Evolutionary conservation across 2,888 invertebrate genomes (phyloP).

Genomic region (Volucella inflata): DNA sequence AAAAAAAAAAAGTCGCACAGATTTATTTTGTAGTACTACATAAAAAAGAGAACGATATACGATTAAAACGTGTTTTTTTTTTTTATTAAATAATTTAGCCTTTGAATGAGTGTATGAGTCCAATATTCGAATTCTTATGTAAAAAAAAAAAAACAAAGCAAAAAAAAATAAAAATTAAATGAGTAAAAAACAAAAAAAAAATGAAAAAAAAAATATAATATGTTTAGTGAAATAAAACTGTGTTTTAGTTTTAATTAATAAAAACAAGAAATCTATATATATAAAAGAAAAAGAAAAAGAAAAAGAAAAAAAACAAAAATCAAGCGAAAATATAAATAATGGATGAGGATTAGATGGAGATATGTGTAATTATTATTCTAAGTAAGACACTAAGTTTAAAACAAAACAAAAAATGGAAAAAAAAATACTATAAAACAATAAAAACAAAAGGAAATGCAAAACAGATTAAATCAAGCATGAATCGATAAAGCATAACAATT

Average conservation of each 20-base stretch:
- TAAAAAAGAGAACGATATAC: conserved; percentile 58
- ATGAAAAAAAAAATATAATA: conserved; percentile 16
- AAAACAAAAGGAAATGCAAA: conserved; percentile 27
- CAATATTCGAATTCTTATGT: conserved; percentile 64
- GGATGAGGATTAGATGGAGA: conserved; percentile 54
- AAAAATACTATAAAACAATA: conserved; percentile 22
- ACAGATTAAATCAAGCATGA: conserved; percentile 30
- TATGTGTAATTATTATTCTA: conserved; percentile 73
- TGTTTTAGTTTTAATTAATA: conserved; percentile 65
- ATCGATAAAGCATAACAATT: conserved; percentile 32
- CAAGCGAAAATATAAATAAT: conserved; percentile 34
- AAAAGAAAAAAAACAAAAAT: conserved; percentile 41
- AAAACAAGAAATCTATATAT: conserved; percentile 23
- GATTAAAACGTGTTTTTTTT: conserved; percentile 39
- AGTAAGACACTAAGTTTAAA: conserved; percentile 63
- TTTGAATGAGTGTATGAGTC: conserved; percentile 63
- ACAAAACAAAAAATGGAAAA: conserved; percentile 25
- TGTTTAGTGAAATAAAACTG: conserved; percentile 65
- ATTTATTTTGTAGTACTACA: conserved; percentile 70
- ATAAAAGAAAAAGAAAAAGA: conserved; percentile 19
- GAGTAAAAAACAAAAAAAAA: conserved; percentile 31
- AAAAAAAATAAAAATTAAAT: conserved; percentile 26
- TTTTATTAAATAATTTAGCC: conserved; percentile 38
- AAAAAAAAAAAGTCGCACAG: conserved; percentile 63
- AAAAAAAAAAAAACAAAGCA: conserved; percentile 33